Percentiles rank a stretch among this genome's conserved stretches.
phyloP scores from a whole-genome alignment of 1,140 invertebrate species.

The Homarus americanus region DNA sequence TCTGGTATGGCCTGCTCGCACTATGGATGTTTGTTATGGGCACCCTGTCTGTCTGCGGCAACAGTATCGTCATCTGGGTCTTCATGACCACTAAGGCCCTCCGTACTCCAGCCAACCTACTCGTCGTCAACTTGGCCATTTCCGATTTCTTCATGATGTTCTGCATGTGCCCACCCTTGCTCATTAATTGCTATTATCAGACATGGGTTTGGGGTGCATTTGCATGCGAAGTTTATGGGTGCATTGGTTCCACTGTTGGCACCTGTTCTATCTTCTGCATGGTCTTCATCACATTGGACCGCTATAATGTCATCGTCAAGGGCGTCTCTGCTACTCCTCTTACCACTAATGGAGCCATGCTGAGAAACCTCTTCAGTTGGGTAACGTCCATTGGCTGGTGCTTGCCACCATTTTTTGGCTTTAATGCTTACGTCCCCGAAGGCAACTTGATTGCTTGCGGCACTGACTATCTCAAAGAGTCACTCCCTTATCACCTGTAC shows the following conservation, averaged over 20 bases:
- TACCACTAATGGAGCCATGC: not conserved
- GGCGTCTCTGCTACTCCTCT: not conserved
- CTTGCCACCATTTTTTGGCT: not conserved
- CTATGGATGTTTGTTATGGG: constrained; percentile 41
- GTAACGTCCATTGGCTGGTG: too few species aligned
- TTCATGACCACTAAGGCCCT: constrained; percentile 49
- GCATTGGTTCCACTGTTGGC: not conserved
- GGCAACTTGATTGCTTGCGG: not conserved
- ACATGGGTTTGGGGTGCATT: constrained; percentile 42
- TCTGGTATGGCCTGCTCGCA: constrained; percentile 39
- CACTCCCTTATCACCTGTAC: not conserved
- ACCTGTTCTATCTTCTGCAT: constrained; percentile 17
- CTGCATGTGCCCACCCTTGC: constrained; percentile 40
- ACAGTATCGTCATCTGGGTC: constrained; percentile 50
- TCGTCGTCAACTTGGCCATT: constrained; percentile 59
- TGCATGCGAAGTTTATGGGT: constrained; percentile 28
- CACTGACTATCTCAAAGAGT: not conserved
- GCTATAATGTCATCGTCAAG: constrained; percentile 39
- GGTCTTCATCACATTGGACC: constrained; percentile 36
- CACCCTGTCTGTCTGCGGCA: constrained; percentile 22
- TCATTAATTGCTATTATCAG: constrained; percentile 56
- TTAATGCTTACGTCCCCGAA: not conserved
- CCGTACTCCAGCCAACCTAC: constrained; percentile 48
- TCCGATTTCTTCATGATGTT: constrained; percentile 64
- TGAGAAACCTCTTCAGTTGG: not conserved